A percentile compares a stretch with the other conserved stretches of the same genome.
Evolutionary conservation across 1,140 invertebrate species (phyloP).

Genomic region (Hylyphantes graminicola): DNA sequence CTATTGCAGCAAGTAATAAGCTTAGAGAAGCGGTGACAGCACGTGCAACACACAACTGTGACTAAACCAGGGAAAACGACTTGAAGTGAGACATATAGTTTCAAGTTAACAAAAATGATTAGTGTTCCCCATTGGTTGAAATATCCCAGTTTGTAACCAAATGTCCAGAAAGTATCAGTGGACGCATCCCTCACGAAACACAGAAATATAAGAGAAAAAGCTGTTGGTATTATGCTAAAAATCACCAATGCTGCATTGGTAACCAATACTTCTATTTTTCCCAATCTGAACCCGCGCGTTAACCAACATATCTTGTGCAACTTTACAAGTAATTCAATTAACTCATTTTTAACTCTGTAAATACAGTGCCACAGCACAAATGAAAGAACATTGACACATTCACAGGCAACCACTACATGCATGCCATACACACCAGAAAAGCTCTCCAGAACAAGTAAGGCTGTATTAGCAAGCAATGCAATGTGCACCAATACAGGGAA

Average conservation of each 20-base stretch:
- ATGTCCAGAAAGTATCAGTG: slow-evolving; percentile 16
- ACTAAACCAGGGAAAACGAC: slow-evolving; percentile 13
- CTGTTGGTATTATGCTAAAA: background rate
- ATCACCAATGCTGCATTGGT: background rate
- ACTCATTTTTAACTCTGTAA: background rate
- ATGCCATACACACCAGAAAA: background rate
- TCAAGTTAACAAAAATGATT: slow-evolving; percentile 4
- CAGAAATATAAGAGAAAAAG: slow-evolving; percentile 3
- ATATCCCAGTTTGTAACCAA: slow-evolving; percentile 8
- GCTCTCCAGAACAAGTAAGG: background rate
- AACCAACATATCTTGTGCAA: background rate
- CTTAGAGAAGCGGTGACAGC: slow-evolving; percentile 7
- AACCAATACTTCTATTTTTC: background rate
- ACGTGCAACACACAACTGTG: slow-evolving; percentile 4
- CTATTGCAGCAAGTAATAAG: background rate
- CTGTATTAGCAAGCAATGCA: background rate
- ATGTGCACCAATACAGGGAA: slow-evolving; percentile 21
- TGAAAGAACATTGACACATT: slow-evolving; percentile 1
- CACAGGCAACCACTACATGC: slow-evolving; percentile 9
- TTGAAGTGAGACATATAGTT: background rate
- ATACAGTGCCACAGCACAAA: slow-evolving; percentile 17
- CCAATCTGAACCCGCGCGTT: background rate
- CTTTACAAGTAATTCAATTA: background rate
- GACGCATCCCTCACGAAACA: background rate
- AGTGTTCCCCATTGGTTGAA: background rate